Percentiles rank a stretch among this genome's conserved stretches.
These are phyloP conservation scores for Euphonia xanthogaster DNA, from an alignment of 2,797 vertebrate genomes.

Conservation along the genomic window DNA sequence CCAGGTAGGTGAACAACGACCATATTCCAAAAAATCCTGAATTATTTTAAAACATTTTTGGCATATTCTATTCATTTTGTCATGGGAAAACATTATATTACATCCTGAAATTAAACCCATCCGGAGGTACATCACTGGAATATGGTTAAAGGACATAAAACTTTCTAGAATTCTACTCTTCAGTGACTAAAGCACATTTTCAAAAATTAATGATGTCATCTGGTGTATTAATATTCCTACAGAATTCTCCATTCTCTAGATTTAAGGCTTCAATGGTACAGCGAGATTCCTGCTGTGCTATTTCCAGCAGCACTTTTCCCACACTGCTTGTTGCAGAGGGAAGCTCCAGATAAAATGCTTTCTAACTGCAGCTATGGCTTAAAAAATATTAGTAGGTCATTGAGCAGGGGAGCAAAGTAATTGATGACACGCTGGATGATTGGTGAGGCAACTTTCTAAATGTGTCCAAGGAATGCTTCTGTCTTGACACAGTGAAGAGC, in stretches of 20 bases:
- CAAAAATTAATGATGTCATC: not conserved
- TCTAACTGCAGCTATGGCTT: not conserved
- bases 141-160: not conserved
- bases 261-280: not conserved
- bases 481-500: slow-evolving; percentile 61
- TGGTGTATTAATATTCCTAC: not conserved
- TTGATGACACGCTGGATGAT: slow-evolving; percentile 44
- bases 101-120: not conserved
- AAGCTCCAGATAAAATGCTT: not conserved
- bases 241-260: not conserved
- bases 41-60: not conserved
- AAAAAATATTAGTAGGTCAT: not conserved
- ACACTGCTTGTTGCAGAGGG: not conserved
- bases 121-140: not conserved
- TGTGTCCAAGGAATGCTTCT: slow-evolving; percentile 61
- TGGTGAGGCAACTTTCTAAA: slow-evolving; percentile 72
- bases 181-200: not conserved
- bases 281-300: not conserved
- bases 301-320: not conserved
- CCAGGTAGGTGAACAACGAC: not conserved
- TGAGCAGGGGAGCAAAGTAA: slow-evolving; percentile 5
- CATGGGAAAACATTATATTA: not conserved
- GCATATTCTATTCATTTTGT: not conserved
- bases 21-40: not conserved
- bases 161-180: not conserved